A percentile compares a stretch with the other conserved stretches of the same genome.
phyloP scores from a whole-genome alignment of 1,140 invertebrate genomes.

The Panagrolaimus sp. region DNA sequence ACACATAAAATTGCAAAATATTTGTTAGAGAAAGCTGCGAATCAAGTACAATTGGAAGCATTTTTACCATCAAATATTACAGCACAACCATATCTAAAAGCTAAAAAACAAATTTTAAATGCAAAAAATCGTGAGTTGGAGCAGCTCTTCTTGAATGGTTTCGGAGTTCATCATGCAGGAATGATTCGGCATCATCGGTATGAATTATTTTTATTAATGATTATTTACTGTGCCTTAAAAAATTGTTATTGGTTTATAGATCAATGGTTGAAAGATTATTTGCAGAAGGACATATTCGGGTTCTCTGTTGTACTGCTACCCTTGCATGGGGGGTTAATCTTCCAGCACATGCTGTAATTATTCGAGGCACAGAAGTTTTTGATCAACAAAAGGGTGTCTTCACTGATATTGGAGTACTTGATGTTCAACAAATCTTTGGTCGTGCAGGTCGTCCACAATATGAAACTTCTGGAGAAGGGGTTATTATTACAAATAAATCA shows the following conservation, averaged over 20 bases:
- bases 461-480: constrained; percentile 76
- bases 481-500: constrained; percentile 87
- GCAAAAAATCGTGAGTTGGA: constrained; percentile 61
- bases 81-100: constrained; percentile 39
- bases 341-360: constrained; percentile 93
- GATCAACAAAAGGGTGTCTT: constrained; percentile 88
- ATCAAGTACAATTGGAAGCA: constrained; percentile 27
- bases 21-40: constrained; percentile 72
- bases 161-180: constrained; percentile 94
- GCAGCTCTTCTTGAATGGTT: constrained; percentile 75
- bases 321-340: constrained; percentile 98
- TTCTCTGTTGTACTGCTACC: constrained; percentile 92
- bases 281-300: constrained; percentile 78
- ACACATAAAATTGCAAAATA: constrained; percentile 78
- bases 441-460: constrained; percentile 81
- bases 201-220: constrained; percentile 50
- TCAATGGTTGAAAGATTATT: constrained; percentile 81
- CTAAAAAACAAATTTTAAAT: constrained; percentile 47
- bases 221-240: constrained; percentile 18
- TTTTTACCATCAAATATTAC: constrained; percentile 69
- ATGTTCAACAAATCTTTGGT: constrained; percentile 98
- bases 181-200: constrained; percentile 77
- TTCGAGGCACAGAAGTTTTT: constrained; percentile 94
- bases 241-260: constrained; percentile 40
- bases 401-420: constrained; percentile 88